Evolutionary conservation across 2,113 vertebrate species (phyloP), one percentile per base, ranked within the genome.

Genomic region (Gallinago undulata): DNA sequence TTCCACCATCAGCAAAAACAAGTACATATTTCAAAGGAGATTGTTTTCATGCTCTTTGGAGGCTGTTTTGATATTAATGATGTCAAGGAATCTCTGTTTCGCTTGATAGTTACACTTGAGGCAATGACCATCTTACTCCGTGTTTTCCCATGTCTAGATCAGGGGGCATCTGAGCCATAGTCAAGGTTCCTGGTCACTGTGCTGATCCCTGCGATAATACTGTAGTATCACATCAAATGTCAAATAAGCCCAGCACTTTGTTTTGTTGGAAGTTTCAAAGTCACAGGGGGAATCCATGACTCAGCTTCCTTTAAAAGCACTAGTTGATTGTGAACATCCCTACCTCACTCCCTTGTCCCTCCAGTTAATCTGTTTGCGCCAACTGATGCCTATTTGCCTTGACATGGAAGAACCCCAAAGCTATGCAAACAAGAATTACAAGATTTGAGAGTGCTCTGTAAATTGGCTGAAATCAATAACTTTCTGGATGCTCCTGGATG

Each of bases 61-160:
- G 47, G n/a, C 21, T 89, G 13, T 24, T 75, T 45, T 87, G n/a
- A 53, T 72, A 45, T 5, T 19, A 7, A 56, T 31, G 37, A 12
- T 17, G 19, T 59, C 37, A 74, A 41, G 37, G 28, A 84, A 78
- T 59, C 37, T 83, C 33, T 24, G 6, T 60, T 63, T 77, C n/a
- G 39, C 31, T 69, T 1, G 0, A 6, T 3, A 64, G 19, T 53
- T 86, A 50, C 5, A 24, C 23, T 15, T 39, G 6, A 7, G 33
- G 31, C 43, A 92, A 75, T 19, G 56, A 66, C 2, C 11, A 51
- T 18, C 53, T 37, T 45, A 24, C 22, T 70, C 35, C 45, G 14
- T 57, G 22, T 43, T 84, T 86, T 67, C 51, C 50, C 9, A 50
- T 35, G 33, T 63, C 41, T 76, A 82, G 47, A 80, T 47, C 41